Evolutionary conservation across 1,140 invertebrate species (phyloP).

Genomic region (Apis laboriosa): DNA sequence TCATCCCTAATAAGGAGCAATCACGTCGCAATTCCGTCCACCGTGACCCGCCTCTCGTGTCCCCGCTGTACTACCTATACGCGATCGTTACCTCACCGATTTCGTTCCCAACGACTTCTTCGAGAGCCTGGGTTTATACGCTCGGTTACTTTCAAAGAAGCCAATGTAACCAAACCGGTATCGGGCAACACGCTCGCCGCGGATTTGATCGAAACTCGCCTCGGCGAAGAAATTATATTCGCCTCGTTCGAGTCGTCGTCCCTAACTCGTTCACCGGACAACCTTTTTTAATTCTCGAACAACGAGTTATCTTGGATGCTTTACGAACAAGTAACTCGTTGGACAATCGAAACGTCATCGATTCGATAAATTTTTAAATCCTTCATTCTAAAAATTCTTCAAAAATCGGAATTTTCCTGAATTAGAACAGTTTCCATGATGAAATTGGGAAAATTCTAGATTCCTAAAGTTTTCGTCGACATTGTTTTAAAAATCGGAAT

Average conservation of each 20-base stretch:
- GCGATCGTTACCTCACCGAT: not conserved
- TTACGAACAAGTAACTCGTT: no score
- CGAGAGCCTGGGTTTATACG: no score
- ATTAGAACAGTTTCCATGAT: no score
- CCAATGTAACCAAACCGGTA: conserved; percentile 26
- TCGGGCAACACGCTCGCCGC: not conserved
- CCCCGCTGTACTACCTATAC: conserved; percentile 19
- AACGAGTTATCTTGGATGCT: not conserved
- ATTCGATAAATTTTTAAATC: no score
- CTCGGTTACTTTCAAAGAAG: not conserved
- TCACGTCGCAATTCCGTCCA: conserved; percentile 60
- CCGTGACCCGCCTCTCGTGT: conserved; percentile 30
- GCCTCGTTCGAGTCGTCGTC: not conserved
- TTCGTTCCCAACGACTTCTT: conserved; percentile 13
- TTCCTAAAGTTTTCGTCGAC: no score
- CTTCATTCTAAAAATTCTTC: no score
- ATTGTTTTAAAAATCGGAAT: no score
- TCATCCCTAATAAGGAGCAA: conserved; percentile 71
- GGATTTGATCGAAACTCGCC: not conserved
- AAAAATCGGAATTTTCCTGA: no score
- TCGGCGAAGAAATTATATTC: no score
- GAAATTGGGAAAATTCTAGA: no score
- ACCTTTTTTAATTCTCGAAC: not conserved
- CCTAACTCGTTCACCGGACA: not conserved
- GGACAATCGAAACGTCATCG: no score